Evolutionary conservation across 2,888 invertebrate species (phyloP), one percentile per base, ranked within the genome.

Genomic region (Sarcophaga rosellei): DNA sequence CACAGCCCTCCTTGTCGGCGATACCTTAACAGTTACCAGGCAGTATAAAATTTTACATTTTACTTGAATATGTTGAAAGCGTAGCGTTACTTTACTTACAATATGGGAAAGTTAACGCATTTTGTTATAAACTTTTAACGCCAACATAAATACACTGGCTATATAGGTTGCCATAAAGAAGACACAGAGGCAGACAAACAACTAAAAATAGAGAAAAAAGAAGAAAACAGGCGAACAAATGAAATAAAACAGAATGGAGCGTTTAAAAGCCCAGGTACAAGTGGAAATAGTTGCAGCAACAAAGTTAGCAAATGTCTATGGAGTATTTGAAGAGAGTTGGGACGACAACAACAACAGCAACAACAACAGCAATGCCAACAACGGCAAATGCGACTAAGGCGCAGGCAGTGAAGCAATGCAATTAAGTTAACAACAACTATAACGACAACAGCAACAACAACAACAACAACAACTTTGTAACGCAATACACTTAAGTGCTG

Each of bases 401-500:
- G 5, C 15, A 15, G 53, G 53, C 21, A 77, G 73, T 70, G 62
- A 63, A 76, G 82, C 81, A 86, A 81, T 84, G 76, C 86, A 86
- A 84, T 86, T 84, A 86, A 86, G 83, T 86, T 86, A 86, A 83
- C 74, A 84, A 77, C 65, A 65, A 72, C 69, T 69, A 66, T 44
- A 17, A 21, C 20, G 59, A 20, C 61, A 72, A 44, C 59, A 72
- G 12, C 25, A n/a, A 59, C 66, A 57, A 4, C 47, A 47, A 53
- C 4, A 53, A 5, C 53, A 53, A 47, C 53, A 65, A 65, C 73
- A 61, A 74, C 80, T 74, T 81, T 77, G 63, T 61, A 80, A 79
- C 77, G 77, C 83, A 86, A 84, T 84, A 61, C 86, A 84, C 86
- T 83, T 86, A 86, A 86, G 86, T 86, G 86, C 84, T 79, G 72